Conservation (phyloP, 2,888 invertebrate genomes). For the Erebia ligea region DNA sequence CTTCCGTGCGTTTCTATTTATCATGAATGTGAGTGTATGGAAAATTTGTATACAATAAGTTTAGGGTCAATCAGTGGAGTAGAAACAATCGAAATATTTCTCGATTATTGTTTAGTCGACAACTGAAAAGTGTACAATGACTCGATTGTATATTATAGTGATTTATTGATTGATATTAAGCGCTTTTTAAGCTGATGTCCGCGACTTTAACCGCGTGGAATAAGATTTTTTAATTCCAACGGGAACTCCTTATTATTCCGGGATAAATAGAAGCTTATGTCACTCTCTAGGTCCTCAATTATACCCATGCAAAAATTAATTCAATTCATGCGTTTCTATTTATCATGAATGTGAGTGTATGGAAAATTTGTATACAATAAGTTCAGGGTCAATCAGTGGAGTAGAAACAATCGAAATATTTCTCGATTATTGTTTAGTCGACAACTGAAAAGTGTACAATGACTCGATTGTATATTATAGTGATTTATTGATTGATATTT, state of each 20-base stretch:
- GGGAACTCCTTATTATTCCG: no score
- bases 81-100: neutral
- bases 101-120: neutral
- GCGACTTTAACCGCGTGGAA: no score
- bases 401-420: neutral
- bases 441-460: neutral
- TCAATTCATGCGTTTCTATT: slow-evolving; percentile 14
- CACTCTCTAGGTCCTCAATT: no score
- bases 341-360: neutral
- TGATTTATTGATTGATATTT: neutral
- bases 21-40: neutral
- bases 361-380: slow-evolving; percentile 1
- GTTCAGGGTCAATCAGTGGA: neutral
- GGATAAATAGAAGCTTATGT: no score
- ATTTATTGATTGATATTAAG: neutral
- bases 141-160: neutral
- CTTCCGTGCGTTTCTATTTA: slow-evolving; percentile 17
- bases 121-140: neutral
- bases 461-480: neutral
- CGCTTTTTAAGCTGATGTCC: no score
- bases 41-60: neutral
- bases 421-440: neutral
- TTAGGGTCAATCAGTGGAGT: neutral
- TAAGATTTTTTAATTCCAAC: no score
- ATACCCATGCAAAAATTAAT: no score